Evolutionary conservation across 2,888 invertebrate species (phyloP).

Genomic region (Deilephila porcellus): DNA sequence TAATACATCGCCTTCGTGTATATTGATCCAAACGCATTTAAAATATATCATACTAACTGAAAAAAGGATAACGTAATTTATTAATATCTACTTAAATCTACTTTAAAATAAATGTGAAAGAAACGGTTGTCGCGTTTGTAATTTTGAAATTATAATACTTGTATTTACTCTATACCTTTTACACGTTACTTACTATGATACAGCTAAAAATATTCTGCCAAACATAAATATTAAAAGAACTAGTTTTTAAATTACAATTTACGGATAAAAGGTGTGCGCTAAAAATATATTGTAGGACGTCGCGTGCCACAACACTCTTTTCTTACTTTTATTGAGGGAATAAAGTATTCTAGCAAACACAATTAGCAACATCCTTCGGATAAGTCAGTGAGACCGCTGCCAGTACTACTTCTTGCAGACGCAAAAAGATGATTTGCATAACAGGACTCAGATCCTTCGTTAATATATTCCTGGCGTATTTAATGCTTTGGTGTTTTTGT

Average conservation of each 20-base stretch:
- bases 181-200: too few relatives aligned
- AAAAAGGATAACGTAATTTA: neutral
- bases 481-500: too few relatives aligned
- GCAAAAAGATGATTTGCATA: constrained; percentile 13
- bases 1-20: neutral
- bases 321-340: neutral
- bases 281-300: constrained; percentile 3
- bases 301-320: neutral
- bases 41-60: too few relatives aligned
- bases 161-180: too few relatives aligned
- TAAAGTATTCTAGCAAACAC: neutral
- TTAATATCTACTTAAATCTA: too few relatives aligned
- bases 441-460: neutral
- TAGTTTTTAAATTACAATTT: constrained; percentile 10
- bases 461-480: too few relatives aligned
- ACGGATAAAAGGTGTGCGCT: constrained; percentile 10
- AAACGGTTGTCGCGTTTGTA: too few relatives aligned
- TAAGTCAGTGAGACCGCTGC: neutral
- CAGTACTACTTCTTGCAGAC: neutral
- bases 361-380: neutral
- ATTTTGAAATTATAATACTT: too few relatives aligned
- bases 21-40: neutral
- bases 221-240: too few relatives aligned
- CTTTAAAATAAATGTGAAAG: too few relatives aligned
- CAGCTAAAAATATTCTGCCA: too few relatives aligned